Percentiles rank a stretch among this genome's conserved stretches.
These are phyloP conservation scores for Gobio gobio DNA, from an alignment of 2,113 vertebrate species.

Conservation along the genomic window DNA sequence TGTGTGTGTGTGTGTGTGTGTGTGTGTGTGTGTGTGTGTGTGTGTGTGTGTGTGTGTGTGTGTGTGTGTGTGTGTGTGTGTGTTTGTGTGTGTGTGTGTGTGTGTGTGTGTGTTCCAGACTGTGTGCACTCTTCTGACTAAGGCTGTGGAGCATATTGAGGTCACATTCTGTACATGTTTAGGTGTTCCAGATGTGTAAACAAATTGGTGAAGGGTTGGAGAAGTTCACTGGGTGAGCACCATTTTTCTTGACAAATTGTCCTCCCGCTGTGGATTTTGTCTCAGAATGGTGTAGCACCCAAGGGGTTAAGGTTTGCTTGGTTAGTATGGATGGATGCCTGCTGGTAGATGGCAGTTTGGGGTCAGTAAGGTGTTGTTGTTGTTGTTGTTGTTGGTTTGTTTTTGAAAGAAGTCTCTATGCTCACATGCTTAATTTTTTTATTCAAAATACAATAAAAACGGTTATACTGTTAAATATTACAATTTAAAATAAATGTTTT, in stretches of 20 bases:
- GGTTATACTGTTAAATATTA: not conserved
- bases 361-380: not conserved
- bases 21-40: not conserved
- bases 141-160: constrained; percentile 12
- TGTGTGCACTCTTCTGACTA: constrained; percentile 12
- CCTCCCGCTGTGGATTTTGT: not conserved
- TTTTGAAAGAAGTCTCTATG: not conserved
- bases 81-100: not conserved
- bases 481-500: no score
- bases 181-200: constrained; percentile 35
- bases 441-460: not conserved
- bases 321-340: not conserved
- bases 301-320: not conserved
- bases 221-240: not conserved
- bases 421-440: not conserved
- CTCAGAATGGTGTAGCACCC: not conserved
- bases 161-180: constrained; percentile 32
- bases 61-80: not conserved
- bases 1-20: constrained; percentile 5
- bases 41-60: constrained; percentile 3
- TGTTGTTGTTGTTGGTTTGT: not conserved
- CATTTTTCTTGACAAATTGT: not conserved
- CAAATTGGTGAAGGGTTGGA: not conserved
- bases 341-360: constrained; percentile 5
- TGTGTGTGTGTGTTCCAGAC: not conserved